phyloP scores from a whole-genome alignment of 2,888 invertebrate genomes.

The Thecophora atra region DNA sequence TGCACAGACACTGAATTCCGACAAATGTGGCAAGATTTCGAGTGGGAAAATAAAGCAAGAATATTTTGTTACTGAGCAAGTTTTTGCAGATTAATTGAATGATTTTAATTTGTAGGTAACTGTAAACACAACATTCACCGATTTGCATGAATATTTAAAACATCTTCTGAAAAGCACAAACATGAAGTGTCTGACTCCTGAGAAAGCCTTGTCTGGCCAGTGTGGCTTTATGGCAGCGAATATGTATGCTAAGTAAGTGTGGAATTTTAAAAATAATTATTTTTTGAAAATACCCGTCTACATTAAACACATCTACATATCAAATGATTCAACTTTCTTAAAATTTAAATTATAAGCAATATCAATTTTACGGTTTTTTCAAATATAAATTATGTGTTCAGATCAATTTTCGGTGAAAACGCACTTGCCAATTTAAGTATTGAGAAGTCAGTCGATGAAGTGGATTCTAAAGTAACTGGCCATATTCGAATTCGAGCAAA shows the following conservation, averaged over 20 bases:
- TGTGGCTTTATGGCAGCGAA: conserved; percentile 99
- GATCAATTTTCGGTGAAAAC: conserved; percentile 98
- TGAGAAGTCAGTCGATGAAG: conserved; percentile 90
- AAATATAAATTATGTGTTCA: conserved; percentile 40
- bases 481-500: conserved; percentile 98
- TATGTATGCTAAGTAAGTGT: conserved; percentile 85
- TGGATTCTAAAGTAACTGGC: conserved; percentile 89
- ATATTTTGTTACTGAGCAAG: background rate
- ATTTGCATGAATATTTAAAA: conserved; percentile 90
- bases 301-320: no score
- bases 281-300: background rate
- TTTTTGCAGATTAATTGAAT: background rate
- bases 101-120: conserved; percentile 66
- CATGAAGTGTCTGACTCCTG: conserved; percentile 98
- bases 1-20: conserved; percentile 97
- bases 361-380: background rate
- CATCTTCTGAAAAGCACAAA: conserved; percentile 95
- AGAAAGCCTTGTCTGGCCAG: conserved; percentile 94
- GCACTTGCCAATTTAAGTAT: conserved; percentile 98
- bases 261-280: no score
- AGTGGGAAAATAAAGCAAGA: conserved; percentile 98
- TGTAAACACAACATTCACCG: conserved; percentile 92
- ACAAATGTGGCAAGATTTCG: conserved; percentile 99
- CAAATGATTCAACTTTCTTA: no score
- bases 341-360: no score